Evolutionary conservation across 1,140 invertebrate genomes (phyloP), one percentile per base, ranked within the genome.

Genomic region (Episyrphus balteatus): DNA sequence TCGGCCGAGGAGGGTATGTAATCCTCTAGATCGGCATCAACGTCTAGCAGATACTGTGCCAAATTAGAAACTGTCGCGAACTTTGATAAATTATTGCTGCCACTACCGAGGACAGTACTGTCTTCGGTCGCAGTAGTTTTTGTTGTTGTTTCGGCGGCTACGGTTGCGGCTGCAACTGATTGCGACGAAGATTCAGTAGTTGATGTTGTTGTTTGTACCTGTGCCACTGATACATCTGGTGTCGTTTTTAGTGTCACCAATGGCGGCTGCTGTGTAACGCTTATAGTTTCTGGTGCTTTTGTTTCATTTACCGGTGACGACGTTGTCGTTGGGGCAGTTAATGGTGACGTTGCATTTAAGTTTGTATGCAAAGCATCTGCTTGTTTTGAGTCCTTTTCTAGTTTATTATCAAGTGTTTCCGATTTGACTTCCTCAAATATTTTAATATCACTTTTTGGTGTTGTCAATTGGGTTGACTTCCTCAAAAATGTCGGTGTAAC

Each of bases 41-140:
- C 63, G 63, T 66, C 63, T 62, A 60, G 57, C 59, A 66, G 58
- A 66, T 52, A 65, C 55, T 55, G 55, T 50, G 30, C 33, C 48
- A 53, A 55, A 51, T 47, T 58, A 59, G 51, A 52, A 57, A 58
- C 55, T 53, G 57, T 62, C 56, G 62, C 62, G 62, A 66, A 66
- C 59, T 66, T 66, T 63, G 62, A 61, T 63, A 66, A 66, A 63
- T 61, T 65, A 60, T 62, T 64, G 55, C 48, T 15, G 44, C 46
- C 47, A 38, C 31, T 26, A 26, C 21, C 21, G 21, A 26, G 21
- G 21, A 26, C 21, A 26, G 21, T 15, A 39, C 33, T 46, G 43
- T 38, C 36, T 51, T 56, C 54, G 55, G 14, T 36, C 11, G 12
- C 14, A 36, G 51, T 42, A 37, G 48, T 50, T 37, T 54, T 61